Percentiles rank a stretch among this genome's conserved stretches.
phyloP scores from a whole-genome alignment of 2,888 invertebrate genomes.

The Platerodrilus igneus region DNA sequence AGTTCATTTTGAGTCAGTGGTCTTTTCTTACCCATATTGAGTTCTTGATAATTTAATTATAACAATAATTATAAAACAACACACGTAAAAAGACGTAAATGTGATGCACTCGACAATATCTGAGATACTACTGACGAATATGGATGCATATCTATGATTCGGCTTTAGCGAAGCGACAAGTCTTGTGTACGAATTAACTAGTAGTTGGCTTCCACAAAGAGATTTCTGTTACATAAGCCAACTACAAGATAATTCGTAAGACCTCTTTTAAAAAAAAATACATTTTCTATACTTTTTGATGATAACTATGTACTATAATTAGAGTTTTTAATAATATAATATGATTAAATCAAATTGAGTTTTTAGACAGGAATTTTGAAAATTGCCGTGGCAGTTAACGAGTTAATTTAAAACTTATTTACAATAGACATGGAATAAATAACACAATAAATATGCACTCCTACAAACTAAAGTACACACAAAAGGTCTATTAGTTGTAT shows the following conservation, averaged over 20 bases:
- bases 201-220: no score
- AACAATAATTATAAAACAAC: slow-evolving; percentile 26
- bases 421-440: no score
- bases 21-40: slow-evolving; percentile 28
- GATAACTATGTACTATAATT: no score
- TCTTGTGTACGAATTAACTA: slow-evolving; percentile 7
- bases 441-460: no score
- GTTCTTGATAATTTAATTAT: no score
- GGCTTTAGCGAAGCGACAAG: slow-evolving; percentile 17
- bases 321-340: slow-evolving; percentile 6
- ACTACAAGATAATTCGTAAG: no score
- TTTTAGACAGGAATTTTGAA: slow-evolving; percentile 1
- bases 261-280: slow-evolving; percentile 3
- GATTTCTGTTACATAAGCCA: no score
- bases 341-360: slow-evolving; percentile 1
- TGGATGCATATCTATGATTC: slow-evolving; percentile 16
- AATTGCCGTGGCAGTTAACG: slow-evolving; percentile 8
- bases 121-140: slow-evolving; percentile 21
- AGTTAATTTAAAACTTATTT: no score
- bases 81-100: slow-evolving; percentile 24
- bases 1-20: slow-evolving; percentile 28
- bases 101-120: slow-evolving; percentile 26
- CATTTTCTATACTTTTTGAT: slow-evolving; percentile 1
- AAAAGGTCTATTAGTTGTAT: no score
- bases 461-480: no score